Conservation (phyloP, 2,797 vertebrate genomes). For the Poeciliopsis paucimaculata region DNA sequence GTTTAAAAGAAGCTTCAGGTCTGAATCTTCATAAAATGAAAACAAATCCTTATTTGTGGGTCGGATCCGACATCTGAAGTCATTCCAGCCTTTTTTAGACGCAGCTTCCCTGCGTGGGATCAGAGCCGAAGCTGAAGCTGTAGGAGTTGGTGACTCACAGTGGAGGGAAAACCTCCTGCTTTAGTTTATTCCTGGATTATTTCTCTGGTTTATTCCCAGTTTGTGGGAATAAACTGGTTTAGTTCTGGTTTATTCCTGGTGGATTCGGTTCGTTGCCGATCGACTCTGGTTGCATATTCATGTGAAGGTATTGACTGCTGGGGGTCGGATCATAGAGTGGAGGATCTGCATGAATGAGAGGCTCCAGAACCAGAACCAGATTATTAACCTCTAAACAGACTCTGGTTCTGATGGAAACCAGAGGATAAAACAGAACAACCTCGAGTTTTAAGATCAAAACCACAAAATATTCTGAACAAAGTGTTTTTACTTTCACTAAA, state of each 20-base stretch:
- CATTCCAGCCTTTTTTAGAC: slow-evolving; percentile 17
- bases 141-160: slow-evolving; percentile 25
- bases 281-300: slow-evolving; percentile 64
- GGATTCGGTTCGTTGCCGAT: neutral
- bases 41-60: neutral
- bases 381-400: slow-evolving; percentile 21
- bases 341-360: slow-evolving; percentile 29
- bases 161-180: slow-evolving; percentile 6
- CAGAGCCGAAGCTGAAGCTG: neutral
- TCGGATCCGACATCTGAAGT: neutral
- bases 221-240: too few species aligned
- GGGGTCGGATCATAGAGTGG: slow-evolving; percentile 62
- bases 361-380: slow-evolving; percentile 13
- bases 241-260: too few species aligned
- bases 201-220: neutral
- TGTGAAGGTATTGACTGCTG: slow-evolving; percentile 63
- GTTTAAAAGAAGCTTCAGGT: neutral
- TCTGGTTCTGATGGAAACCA: neutral
- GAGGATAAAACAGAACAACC: neutral
- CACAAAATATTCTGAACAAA: neutral
- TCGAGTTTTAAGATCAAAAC: neutral
- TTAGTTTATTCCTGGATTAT: neutral
- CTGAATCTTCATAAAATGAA: neutral
- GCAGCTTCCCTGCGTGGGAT: slow-evolving; percentile 1
- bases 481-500: neutral